A percentile compares a stretch with the other conserved stretches of the same genome.
Evolutionary conservation across 1,140 invertebrate genomes (phyloP).

Genomic region (Pararge aegeria): DNA sequence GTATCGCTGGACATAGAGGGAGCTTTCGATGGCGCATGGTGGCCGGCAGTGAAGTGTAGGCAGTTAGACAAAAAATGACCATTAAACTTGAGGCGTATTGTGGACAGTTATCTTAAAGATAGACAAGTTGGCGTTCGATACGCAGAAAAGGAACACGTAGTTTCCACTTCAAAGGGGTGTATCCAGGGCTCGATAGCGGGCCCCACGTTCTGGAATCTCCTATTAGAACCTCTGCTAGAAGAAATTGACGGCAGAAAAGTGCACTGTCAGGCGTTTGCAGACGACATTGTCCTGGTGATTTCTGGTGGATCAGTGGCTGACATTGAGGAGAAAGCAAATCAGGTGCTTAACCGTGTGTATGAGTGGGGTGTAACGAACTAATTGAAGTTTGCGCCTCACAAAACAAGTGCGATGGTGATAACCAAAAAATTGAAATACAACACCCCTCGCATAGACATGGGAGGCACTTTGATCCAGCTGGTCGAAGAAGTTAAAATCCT

Average conservation of each 20-base stretch:
- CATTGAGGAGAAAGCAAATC: not conserved
- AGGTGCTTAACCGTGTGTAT: not conserved
- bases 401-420: constrained; percentile 12
- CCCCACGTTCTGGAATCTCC: constrained; percentile 13
- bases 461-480: not conserved
- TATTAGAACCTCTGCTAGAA: constrained; percentile 9
- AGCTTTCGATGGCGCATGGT: constrained; percentile 10
- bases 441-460: constrained; percentile 13
- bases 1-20: constrained; percentile 34
- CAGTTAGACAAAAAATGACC: not conserved
- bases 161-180: constrained; percentile 9
- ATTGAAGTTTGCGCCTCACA: constrained; percentile 19
- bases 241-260: not conserved
- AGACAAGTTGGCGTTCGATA: not conserved
- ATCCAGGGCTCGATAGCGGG: constrained; percentile 16
- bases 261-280: constrained; percentile 17
- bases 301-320: not conserved
- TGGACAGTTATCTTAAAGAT: not conserved
- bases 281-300: constrained; percentile 6
- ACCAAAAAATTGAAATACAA: constrained; percentile 19
- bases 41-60: not conserved
- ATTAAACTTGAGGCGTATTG: not conserved
- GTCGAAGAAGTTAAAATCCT: constrained; percentile 13
- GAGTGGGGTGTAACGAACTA: constrained; percentile 9
- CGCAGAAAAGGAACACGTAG: not conserved